These are phyloP conservation scores for Tenrec ecaudatus DNA, from an alignment of 2,113 vertebrate genomes.

Conservation along the genomic window DNA sequence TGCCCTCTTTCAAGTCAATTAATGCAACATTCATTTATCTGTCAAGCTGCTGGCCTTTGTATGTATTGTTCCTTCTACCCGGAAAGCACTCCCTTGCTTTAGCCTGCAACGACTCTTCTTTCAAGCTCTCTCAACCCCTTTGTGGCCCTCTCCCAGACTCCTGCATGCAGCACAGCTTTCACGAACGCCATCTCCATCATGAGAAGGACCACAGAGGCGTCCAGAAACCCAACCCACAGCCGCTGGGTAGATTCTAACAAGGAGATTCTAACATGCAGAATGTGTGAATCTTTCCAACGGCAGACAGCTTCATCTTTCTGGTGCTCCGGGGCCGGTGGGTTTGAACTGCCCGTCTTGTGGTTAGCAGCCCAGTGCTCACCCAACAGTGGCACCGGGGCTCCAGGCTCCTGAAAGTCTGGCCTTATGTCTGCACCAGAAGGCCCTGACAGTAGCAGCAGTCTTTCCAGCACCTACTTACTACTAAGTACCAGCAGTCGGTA, in stretches of 20 bases:
- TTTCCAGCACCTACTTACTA: neutral
- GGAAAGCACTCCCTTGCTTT: neutral
- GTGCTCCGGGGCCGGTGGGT: too few species aligned
- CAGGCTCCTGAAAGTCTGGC: neutral
- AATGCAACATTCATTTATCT: neutral
- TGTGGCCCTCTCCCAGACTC: neutral
- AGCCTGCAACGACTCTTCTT: neutral
- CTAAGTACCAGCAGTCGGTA: neutral
- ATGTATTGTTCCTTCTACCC: neutral
- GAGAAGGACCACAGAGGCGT: too few species aligned
- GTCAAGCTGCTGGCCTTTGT: neutral
- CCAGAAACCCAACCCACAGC: too few species aligned
- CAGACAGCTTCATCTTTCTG: too few species aligned
- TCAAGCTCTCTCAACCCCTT: slow-evolving; percentile 27
- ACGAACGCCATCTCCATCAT: too few species aligned
- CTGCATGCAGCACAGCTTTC: neutral
- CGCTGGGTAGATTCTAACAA: too few species aligned
- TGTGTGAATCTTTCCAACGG: too few species aligned
- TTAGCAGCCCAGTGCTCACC: too few species aligned
- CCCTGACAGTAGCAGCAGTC: neutral
- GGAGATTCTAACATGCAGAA: too few species aligned
- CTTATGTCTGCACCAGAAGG: neutral
- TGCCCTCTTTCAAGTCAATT: neutral
- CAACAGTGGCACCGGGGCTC: too few species aligned
- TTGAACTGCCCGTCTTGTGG: too few species aligned